Evolutionary conservation across 2,888 invertebrate genomes (phyloP).

Genomic region (Apamea sordens): DNA sequence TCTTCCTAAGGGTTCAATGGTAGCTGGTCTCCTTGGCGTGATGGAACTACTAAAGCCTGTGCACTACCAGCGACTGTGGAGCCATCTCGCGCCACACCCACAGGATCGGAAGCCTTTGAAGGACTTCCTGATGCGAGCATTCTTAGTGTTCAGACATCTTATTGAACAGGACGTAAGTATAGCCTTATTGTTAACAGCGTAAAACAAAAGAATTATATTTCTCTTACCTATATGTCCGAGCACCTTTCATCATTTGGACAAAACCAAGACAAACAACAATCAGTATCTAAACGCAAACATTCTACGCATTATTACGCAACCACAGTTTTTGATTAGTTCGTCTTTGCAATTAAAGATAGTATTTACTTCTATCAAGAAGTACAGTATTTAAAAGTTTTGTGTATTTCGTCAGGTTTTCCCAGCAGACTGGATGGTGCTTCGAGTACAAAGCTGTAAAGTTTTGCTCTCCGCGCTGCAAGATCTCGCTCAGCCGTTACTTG

Average conservation of each 20-base stretch:
- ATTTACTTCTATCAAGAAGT: not conserved
- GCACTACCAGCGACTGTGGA: slow-evolving; percentile 96
- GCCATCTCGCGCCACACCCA: slow-evolving; percentile 92
- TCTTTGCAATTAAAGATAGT: no score
- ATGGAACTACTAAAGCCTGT: slow-evolving; percentile 96
- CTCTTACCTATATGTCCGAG: no score
- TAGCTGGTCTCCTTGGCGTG: slow-evolving; percentile 96
- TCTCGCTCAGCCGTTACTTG: slow-evolving; percentile 96
- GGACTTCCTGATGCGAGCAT: slow-evolving; percentile 95
- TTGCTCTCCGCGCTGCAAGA: slow-evolving; percentile 96
- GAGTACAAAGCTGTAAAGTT: slow-evolving; percentile 96
- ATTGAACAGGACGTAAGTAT: slow-evolving; percentile 92
- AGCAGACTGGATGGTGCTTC: slow-evolving; percentile 97
- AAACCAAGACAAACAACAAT: no score
- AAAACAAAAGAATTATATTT: no score
- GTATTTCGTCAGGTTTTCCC: slow-evolving; percentile 92
- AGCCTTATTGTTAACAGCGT: not conserved
- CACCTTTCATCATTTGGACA: no score
- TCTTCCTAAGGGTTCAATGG: slow-evolving; percentile 93
- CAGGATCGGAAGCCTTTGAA: slow-evolving; percentile 95
- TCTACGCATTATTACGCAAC: no score
- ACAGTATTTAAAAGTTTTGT: not conserved
- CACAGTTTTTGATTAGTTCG: no score
- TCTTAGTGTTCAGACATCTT: slow-evolving; percentile 94
- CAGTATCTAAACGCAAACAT: no score